Evolutionary conservation across 2,797 vertebrate genomes (phyloP).

Genomic region (Cyprinella venusta): DNA sequence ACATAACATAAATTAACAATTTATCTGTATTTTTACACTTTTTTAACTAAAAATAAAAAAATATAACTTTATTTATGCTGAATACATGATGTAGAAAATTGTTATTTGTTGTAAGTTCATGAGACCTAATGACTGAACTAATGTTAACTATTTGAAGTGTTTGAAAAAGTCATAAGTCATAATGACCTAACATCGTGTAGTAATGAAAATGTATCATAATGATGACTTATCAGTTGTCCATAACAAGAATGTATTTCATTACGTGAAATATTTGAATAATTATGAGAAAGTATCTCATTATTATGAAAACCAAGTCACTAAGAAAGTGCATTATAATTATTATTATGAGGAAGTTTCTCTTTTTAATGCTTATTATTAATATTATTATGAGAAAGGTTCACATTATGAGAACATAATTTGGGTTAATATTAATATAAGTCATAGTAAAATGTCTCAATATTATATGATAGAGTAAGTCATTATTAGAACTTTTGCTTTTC

Average conservation of each 20-base stretch:
- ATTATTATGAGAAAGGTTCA: background rate
- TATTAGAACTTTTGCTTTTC: background rate
- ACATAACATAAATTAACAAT: background rate
- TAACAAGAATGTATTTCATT: background rate
- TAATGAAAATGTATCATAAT: background rate
- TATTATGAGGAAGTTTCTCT: too few relatives aligned
- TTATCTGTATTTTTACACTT: background rate
- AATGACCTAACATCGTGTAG: background rate
- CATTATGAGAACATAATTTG: background rate
- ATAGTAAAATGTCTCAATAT: background rate
- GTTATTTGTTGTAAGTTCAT: background rate
- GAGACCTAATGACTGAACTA: background rate
- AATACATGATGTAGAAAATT: background rate
- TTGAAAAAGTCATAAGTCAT: background rate
- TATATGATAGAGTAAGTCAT: background rate
- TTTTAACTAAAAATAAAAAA: too few relatives aligned
- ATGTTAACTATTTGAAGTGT: background rate
- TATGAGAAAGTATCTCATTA: too few relatives aligned
- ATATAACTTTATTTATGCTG: background rate
- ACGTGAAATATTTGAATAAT: background rate
- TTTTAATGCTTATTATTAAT: too few relatives aligned
- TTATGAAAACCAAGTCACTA: background rate
- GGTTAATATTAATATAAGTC: background rate
- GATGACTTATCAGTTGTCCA: background rate
- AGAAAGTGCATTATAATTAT: too few relatives aligned